Percentiles rank a stretch among this genome's conserved stretches.
Conservation (phyloP, 2,888 invertebrate species). For the Charanyca ferruginea region DNA sequence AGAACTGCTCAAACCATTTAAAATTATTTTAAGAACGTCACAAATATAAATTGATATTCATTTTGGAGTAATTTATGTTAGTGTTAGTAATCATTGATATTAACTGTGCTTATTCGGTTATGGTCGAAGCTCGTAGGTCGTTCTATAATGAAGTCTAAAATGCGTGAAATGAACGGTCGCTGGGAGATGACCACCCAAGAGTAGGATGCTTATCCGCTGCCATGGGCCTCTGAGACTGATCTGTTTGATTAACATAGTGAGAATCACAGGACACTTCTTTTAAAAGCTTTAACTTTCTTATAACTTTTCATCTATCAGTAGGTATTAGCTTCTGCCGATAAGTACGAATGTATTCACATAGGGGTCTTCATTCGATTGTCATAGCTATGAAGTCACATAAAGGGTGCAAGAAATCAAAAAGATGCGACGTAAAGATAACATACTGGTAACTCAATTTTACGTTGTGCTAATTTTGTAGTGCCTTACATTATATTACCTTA, state of each 20-base stretch:
- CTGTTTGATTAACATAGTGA: constrained; percentile 22
- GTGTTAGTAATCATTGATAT: constrained; percentile 1
- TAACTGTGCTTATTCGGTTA: constrained; percentile 73
- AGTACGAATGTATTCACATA: too few relatives aligned
- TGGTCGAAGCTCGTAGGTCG: constrained; percentile 23
- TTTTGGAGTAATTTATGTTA: constrained; percentile 16
- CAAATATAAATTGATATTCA: constrained; percentile 1
- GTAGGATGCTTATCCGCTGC: constrained; percentile 68
- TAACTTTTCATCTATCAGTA: background rate
- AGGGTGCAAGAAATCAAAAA: background rate
- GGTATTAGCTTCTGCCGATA: background rate
- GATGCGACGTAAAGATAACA: background rate
- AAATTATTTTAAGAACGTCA: background rate
- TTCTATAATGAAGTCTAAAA: constrained; percentile 75
- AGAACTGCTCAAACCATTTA: background rate
- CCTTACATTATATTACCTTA: constrained; percentile 19
- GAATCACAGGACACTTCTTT: background rate
- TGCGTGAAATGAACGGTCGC: constrained; percentile 84
- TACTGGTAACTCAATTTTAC: constrained; percentile 1
- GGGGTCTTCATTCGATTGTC: too few relatives aligned
- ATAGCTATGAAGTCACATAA: too few relatives aligned
- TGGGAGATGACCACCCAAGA: constrained; percentile 87
- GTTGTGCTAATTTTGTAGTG: constrained; percentile 13
- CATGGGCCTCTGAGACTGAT: constrained; percentile 26
- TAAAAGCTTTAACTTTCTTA: background rate